Percentiles rank a stretch among this genome's conserved stretches.
Evolutionary conservation across 1,140 invertebrate genomes (phyloP).

Genomic region (Calosoma granatense): DNA sequence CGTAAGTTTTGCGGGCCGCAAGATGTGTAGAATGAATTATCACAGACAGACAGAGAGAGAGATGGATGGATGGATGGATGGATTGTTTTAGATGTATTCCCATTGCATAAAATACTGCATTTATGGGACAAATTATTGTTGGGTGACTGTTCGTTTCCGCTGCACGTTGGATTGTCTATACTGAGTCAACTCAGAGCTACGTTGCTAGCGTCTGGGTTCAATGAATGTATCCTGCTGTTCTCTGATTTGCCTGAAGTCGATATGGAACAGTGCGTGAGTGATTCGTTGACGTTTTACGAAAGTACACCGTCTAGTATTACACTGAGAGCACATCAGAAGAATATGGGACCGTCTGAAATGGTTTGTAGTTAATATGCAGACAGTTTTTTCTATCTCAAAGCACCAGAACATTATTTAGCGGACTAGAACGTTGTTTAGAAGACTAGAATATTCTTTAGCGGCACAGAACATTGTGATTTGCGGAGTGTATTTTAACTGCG

Average conservation of each 20-base stretch:
- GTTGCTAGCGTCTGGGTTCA: conserved; percentile 83
- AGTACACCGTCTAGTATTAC: conserved; percentile 82
- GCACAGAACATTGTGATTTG: too few species aligned
- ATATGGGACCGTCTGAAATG: conserved; percentile 10
- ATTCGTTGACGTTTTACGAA: conserved; percentile 79
- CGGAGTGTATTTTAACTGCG: too few species aligned
- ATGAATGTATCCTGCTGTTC: conserved; percentile 94
- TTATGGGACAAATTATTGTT: conserved; percentile 94
- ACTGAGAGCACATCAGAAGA: conserved; percentile 59
- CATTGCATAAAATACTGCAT: conserved; percentile 95
- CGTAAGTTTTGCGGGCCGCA: conserved; percentile 64
- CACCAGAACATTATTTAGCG: too few species aligned
- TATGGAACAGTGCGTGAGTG: conserved; percentile 84
- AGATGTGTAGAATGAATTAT: conserved; percentile 10
- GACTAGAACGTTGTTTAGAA: too few species aligned
- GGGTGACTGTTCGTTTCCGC: conserved; percentile 86
- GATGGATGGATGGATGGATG: too few species aligned
- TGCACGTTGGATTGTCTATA: conserved; percentile 91
- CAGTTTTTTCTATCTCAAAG: conserved; percentile 5
- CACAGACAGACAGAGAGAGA: conserved; percentile 10
- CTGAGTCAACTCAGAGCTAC: conserved; percentile 78
- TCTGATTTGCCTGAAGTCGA: conserved; percentile 97
- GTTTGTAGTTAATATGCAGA: conserved; percentile 7
- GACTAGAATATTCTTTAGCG: too few species aligned
- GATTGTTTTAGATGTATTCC: conserved; percentile 77